phyloP scores from a whole-genome alignment of 1,140 invertebrate species.

The Nymphalis io region DNA sequence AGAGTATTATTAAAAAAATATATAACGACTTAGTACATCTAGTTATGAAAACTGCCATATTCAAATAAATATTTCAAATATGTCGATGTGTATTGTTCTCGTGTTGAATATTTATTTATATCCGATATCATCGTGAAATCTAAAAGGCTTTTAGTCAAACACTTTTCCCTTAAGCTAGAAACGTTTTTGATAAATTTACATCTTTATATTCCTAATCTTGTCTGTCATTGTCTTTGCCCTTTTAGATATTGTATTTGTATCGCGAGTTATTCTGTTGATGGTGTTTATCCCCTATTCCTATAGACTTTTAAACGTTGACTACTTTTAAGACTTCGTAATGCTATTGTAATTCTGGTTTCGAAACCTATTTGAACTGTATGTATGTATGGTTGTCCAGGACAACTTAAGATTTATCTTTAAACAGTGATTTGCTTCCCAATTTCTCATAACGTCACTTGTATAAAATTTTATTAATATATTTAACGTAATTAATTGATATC shows the following conservation, averaged over 20 bases:
- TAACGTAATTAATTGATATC: not conserved
- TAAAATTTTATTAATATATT: not conserved
- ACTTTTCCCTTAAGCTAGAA: constrained; percentile 36
- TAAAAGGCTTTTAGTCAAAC: constrained; percentile 32
- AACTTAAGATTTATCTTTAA: not conserved
- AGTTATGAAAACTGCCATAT: constrained; percentile 30
- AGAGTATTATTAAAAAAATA: not conserved
- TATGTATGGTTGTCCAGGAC: constrained; percentile 18
- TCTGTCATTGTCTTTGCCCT: constrained; percentile 57
- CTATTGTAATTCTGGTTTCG: constrained; percentile 26
- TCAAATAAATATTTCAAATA: not conserved
- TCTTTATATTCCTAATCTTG: constrained; percentile 58
- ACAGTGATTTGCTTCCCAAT: not conserved
- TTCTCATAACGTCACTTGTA: not conserved
- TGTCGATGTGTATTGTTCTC: constrained; percentile 13
- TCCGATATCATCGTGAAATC: constrained; percentile 13
- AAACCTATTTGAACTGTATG: constrained; percentile 4
- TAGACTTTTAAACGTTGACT: constrained; percentile 74
- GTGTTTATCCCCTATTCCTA: constrained; percentile 42
- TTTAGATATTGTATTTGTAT: constrained; percentile 58
- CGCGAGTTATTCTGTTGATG: constrained; percentile 60
- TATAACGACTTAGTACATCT: constrained; percentile 3
- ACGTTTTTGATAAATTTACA: constrained; percentile 76
- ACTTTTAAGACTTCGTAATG: constrained; percentile 66
- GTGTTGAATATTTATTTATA: constrained; percentile 7